Conservation (phyloP, 2,113 vertebrate genomes). For the Salvelinus fontinalis region DNA sequence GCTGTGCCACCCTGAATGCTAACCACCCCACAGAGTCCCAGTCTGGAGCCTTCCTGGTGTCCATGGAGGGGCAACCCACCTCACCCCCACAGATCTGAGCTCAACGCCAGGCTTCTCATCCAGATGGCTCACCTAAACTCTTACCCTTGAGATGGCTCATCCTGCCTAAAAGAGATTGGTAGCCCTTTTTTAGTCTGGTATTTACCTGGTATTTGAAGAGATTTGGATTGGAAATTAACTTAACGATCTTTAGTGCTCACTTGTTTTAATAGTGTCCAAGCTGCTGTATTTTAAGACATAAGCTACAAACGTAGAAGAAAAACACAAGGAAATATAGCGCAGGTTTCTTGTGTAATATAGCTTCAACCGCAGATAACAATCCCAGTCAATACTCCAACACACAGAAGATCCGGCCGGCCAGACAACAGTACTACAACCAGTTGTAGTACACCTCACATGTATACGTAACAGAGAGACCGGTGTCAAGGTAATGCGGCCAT, state of each 20-base stretch:
- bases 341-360: too few species aligned
- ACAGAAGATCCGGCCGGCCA: constrained; percentile 21
- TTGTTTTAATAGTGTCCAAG: too few species aligned
- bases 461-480: constrained; percentile 2
- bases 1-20: not conserved
- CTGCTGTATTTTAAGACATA: too few species aligned
- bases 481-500: constrained; percentile 57
- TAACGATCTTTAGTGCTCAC: too few species aligned
- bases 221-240: too few species aligned
- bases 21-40: not conserved
- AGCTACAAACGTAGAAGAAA: too few species aligned
- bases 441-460: not conserved
- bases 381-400: constrained; percentile 13
- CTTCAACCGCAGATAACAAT: not conserved
- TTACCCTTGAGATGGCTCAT: not conserved
- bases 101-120: not conserved
- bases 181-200: not conserved
- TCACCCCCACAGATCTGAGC: not conserved
- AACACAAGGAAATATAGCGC: too few species aligned
- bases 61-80: not conserved
- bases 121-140: not conserved
- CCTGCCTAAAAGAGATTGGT: too few species aligned
- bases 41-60: not conserved
- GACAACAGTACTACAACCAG: not conserved
- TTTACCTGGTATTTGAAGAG: not conserved